Conservation (phyloP, 2,113 vertebrate genomes). For the Enhydra lutris region DNA sequence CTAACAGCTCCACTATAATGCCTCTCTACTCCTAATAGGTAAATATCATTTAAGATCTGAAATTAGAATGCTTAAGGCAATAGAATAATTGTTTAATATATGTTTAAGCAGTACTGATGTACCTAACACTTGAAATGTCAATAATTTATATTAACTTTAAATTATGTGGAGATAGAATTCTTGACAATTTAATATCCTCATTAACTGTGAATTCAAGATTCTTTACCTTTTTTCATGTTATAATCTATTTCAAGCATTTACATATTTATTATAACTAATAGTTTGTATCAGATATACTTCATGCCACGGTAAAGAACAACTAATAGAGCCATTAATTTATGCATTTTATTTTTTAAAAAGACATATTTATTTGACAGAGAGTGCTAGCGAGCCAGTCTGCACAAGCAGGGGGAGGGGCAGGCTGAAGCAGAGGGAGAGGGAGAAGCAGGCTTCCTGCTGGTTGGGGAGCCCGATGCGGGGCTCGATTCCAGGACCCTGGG, state of each 20-base stretch:
- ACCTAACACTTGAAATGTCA: neutral
- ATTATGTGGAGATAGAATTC: neutral
- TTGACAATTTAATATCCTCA: neutral
- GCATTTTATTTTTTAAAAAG: neutral
- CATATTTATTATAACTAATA: neutral
- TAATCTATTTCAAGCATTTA: neutral
- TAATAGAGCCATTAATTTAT: neutral
- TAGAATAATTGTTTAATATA: neutral
- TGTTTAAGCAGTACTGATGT: neutral
- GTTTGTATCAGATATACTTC: neutral
- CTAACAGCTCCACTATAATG: neutral
- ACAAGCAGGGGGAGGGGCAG: neutral
- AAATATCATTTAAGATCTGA: neutral
- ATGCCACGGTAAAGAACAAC: neutral
- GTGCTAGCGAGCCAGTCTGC: neutral
- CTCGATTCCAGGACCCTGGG: neutral
- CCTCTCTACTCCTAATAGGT: neutral
- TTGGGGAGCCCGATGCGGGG: rapidly evolving
- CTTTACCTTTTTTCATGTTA: neutral
- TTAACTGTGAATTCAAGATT: neutral
- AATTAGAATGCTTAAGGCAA: neutral
- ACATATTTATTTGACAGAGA: neutral
- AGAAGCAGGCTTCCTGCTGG: neutral
- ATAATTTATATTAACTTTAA: neutral
- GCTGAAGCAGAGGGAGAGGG: neutral